phyloP scores from a whole-genome alignment of 2,888 invertebrate genomes.

The Diloba caeruleocephala region DNA sequence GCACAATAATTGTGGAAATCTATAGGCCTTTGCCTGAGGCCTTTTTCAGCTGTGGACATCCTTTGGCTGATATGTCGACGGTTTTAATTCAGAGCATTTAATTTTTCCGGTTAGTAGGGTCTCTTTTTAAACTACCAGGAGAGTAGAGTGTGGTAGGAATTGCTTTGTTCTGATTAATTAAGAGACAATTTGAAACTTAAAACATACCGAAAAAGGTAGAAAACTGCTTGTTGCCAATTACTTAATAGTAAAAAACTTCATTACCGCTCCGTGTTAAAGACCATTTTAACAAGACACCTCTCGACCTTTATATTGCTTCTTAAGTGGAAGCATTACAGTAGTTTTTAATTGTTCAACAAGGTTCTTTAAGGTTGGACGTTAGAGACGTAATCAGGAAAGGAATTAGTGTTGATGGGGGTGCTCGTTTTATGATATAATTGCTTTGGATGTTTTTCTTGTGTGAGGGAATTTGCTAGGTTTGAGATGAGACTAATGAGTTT shows the following conservation, averaged over 20 bases:
- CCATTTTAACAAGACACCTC: conserved; percentile 49
- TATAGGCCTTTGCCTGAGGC: too few species aligned
- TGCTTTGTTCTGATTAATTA: conserved; percentile 56
- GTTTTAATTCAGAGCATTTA: conserved; percentile 29
- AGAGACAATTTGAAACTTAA: conserved; percentile 49
- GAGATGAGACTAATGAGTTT: conserved; percentile 11
- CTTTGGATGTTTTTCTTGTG: conserved; percentile 36
- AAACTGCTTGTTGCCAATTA: conserved; percentile 49
- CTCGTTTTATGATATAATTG: conserved; percentile 57
- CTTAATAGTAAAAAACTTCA: conserved; percentile 59
- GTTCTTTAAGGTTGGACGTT: conserved; percentile 43
- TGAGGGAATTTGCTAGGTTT: conserved; percentile 24
- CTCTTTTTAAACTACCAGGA: conserved; percentile 35
- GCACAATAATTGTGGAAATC: too few species aligned
- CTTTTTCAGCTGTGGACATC: too few species aligned
- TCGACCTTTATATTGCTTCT: conserved; percentile 19
- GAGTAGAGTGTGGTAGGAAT: conserved; percentile 42
- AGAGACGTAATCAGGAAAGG: conserved; percentile 59
- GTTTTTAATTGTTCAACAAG: conserved; percentile 32
- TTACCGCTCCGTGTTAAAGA: conserved; percentile 55
- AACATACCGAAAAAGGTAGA: conserved; percentile 38
- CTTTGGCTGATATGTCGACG: conserved; percentile 6
- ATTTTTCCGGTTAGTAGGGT: conserved; percentile 45
- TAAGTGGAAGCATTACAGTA: conserved; percentile 30
- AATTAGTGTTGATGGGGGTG: conserved; percentile 59